Evolutionary conservation across 2,113 vertebrate genomes (phyloP), one percentile per base, ranked within the genome.

Genomic region (Aleadryas rufinucha): DNA sequence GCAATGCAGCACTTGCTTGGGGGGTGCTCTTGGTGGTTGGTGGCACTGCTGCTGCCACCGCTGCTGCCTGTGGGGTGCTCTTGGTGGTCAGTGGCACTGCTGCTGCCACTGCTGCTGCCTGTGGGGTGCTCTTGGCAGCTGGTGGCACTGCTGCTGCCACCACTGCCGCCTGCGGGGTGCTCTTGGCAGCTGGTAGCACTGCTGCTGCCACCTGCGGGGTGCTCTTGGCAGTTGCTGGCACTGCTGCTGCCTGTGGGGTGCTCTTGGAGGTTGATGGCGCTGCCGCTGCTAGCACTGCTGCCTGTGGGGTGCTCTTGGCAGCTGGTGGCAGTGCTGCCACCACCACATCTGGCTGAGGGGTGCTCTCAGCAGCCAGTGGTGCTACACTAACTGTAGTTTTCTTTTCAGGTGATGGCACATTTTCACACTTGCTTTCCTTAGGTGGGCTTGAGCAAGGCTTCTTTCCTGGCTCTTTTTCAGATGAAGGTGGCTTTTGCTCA

Each of bases 381-480:
- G 69, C 72, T 15, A 41, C 60, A 47, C 84, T 93, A 83, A 85
- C 90, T 82, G 53, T 41, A 75, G 65, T 89, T 80, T 95, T 97
- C 93, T 97, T 98, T 84, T 97, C 97, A 60, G 98, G 93, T 5
- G 89, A 90, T 2, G 33, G 96, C 28, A 74, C 89, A 14, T 94
- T 94, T 66, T 96, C 97, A 90, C 80, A 87, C 63, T 95, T 97
- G 91, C 47, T 66, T 81, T 97, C 98, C 76, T 88, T 53, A 52
- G 96, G 27, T 2, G 91, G 92, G 61, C 68, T 93, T 65, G 93
- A 54, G 22, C 93, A 95, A 91, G 95, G 95, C 92, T 97, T 98
- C 87, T 97, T 82, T 87, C 91, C 98, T 37, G 95, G 66, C 39
- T 97, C 97, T n/a, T 91, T 86, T 66, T 72, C 87, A 53, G 97